Evolutionary conservation across 2,888 invertebrate species (phyloP), one percentile per base, ranked within the genome.

Genomic region (Drosophila nr. medialis): DNA sequence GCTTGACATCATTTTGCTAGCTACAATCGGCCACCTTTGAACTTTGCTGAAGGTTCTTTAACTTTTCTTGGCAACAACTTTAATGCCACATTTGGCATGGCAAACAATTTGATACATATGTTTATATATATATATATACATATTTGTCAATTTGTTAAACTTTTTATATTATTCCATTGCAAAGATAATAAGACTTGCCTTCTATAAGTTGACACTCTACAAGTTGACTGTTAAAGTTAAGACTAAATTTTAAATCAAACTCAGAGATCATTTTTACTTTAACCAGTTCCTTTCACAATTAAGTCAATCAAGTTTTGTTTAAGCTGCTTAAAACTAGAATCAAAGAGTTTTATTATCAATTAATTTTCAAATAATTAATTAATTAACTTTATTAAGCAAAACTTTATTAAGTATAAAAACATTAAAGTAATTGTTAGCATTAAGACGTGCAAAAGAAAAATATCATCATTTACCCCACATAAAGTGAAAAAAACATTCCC

Each of bases 21-120:
- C 50, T 4, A 51, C 32, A 58, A 50, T 29, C 53, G 45, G 53
- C 60, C 40, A 67, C 65, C 75, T 80, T 66, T 80, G 70, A 81
- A 78, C 79, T 81, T 72, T 62, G 40, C 32, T 72, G 75, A 81
- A 69, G 75, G 77, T 66, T 53, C 27, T 42, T 50, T 40, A 30
- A 61, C 42, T 70, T 45, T 54, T 15, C n/a, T 30, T 40, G 36
- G 21, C 15, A 7, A 29, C 45, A 56, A 62, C 30, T 76, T 61
- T 18, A 51, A 65, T 77, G 21, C 30, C 48, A 48, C 49, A 51
- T 53, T 75, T 56, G 55, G 27, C 30, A 29, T 27, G 24, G 21
- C 32, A 56, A 55, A 54, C 36, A 58, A 30, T 10, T 27, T 5
- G 13, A 15, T 18, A 21, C 29, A 15, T 10, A 21, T 10, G n/a